These are phyloP conservation scores for Macrochelys suwanniensis DNA, from an alignment of 2,797 vertebrate genomes.

Conservation along the genomic window DNA sequence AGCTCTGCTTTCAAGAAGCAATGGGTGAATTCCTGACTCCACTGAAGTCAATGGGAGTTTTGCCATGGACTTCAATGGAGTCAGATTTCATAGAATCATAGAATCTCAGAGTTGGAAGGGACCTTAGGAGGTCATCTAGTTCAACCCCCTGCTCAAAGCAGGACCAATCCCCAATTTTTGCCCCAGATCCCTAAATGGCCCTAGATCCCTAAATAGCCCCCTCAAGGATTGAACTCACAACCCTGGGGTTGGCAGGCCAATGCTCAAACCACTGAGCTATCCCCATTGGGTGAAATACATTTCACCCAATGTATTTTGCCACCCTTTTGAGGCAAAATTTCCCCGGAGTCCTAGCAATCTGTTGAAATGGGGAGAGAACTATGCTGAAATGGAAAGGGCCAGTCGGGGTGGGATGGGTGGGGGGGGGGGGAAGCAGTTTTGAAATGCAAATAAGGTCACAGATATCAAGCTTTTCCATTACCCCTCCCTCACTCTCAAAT, in stretches of 20 bases:
- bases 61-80: neutral
- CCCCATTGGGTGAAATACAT: too few relatives aligned
- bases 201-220: too few relatives aligned
- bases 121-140: too few relatives aligned
- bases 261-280: too few relatives aligned
- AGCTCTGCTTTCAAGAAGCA: neutral
- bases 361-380: slow-evolving; percentile 23
- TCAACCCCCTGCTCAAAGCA: too few relatives aligned
- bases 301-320: neutral
- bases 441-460: slow-evolving; percentile 33
- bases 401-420: neutral
- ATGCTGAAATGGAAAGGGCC: slow-evolving; percentile 46
- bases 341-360: neutral
- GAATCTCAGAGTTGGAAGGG: too few relatives aligned
- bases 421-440: neutral
- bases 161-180: too few relatives aligned
- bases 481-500: neutral
- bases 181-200: too few relatives aligned
- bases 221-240: too few relatives aligned
- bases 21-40: neutral
- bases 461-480: slow-evolving; percentile 40
- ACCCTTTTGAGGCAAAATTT: slow-evolving; percentile 19
- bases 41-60: neutral
- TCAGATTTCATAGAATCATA: too few relatives aligned
- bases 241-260: too few relatives aligned